Conservation (phyloP, 2,797 vertebrate species). For the Halcyon smyrnensis region DNA sequence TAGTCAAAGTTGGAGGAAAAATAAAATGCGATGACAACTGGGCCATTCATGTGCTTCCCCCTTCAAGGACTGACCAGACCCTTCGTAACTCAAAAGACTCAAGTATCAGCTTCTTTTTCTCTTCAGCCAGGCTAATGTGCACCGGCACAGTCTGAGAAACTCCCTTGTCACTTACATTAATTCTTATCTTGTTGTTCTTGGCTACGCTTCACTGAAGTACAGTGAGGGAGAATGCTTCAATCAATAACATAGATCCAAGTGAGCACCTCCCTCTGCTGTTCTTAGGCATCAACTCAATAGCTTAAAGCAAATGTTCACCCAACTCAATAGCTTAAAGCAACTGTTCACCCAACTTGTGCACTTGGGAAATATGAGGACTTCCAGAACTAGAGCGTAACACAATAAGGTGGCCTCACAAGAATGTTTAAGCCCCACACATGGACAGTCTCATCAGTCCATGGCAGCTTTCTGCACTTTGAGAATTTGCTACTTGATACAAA, state of each 20-base stretch:
- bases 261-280: not conserved
- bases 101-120: conserved; percentile 67
- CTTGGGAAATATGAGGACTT: not conserved
- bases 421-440: not conserved
- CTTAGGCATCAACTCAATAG: not conserved
- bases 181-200: conserved; percentile 66
- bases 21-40: conserved; percentile 75
- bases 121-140: conserved; percentile 46
- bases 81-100: conserved; percentile 52
- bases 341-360: not conserved
- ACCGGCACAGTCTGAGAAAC: conserved; percentile 28
- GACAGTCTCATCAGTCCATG: not conserved
- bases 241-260: not conserved
- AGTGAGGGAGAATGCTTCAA: conserved; percentile 50
- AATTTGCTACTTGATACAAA: not conserved
- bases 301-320: not conserved
- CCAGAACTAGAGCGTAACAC: not conserved
- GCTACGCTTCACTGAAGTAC: conserved; percentile 58
- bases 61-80: conserved; percentile 59
- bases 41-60: conserved; percentile 71
- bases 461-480: not conserved
- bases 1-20: conserved; percentile 76
- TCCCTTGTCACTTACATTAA: conserved; percentile 57
- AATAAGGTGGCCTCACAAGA: not conserved
- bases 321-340: not conserved